Evolutionary conservation across 2,888 invertebrate species (phyloP).

Genomic region (Apamea crenata): DNA sequence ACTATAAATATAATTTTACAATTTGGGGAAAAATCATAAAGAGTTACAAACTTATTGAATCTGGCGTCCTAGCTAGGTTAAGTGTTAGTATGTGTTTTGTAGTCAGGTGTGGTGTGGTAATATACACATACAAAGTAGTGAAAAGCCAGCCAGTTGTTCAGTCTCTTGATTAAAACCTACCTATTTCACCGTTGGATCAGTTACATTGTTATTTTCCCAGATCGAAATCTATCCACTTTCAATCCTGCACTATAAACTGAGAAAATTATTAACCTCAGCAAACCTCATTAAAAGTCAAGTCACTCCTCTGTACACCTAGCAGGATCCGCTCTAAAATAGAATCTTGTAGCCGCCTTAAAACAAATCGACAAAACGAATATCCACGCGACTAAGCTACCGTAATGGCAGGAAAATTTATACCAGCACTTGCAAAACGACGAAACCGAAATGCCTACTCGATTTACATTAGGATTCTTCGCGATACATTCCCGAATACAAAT

Average conservation of each 20-base stretch:
- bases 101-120: no score
- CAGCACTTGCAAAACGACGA: slow-evolving; percentile 54
- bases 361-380: slow-evolving; percentile 48
- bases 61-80: no score
- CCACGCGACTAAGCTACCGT: slow-evolving; percentile 44
- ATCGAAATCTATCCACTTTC: background rate
- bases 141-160: no score
- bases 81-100: no score
- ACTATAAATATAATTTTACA: no score
- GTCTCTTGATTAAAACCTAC: background rate
- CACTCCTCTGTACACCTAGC: slow-evolving; percentile 31
- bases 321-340: slow-evolving; percentile 33
- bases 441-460: slow-evolving; percentile 56
- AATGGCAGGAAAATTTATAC: slow-evolving; percentile 55
- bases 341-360: slow-evolving; percentile 43
- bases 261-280: slow-evolving; percentile 34
- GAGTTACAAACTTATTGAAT: no score
- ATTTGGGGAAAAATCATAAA: no score
- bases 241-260: slow-evolving; percentile 36
- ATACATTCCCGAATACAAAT: slow-evolving; percentile 62
- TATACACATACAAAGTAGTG: no score
- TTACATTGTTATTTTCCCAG: background rate
- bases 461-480: slow-evolving; percentile 57
- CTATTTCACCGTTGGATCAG: background rate
- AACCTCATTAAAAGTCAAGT: slow-evolving; percentile 52